These are phyloP conservation scores for Asobara japonica DNA, from an alignment of 1,140 invertebrate species.

Conservation along the genomic window DNA sequence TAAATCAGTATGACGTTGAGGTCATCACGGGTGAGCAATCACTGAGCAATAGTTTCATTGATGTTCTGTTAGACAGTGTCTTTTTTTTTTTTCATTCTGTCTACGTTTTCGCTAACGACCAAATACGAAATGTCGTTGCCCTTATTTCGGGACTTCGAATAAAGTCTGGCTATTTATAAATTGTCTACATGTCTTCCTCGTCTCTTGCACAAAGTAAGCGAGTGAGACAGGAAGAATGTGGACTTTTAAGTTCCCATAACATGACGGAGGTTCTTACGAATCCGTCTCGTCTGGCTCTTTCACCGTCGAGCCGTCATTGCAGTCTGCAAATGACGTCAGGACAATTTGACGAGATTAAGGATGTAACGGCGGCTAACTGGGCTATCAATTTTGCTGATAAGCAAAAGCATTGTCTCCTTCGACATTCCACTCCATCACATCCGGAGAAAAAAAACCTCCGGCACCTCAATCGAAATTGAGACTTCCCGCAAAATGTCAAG, in stretches of 20 bases:
- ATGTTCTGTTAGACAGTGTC: not conserved
- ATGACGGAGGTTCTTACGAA: constrained; percentile 1
- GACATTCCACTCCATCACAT: too few relatives aligned
- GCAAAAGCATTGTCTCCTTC: too few relatives aligned
- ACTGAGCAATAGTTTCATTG: not conserved
- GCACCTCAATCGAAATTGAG: too few relatives aligned
- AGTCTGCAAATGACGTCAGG: constrained; percentile 23
- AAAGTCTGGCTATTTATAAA: constrained; percentile 54
- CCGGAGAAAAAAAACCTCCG: too few relatives aligned
- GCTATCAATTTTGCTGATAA: too few relatives aligned
- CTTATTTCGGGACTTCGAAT: constrained; percentile 60
- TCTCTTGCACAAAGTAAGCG: constrained; percentile 10
- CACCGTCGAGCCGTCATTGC: constrained; percentile 50
- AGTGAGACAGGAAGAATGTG: constrained; percentile 30
- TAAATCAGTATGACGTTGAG: too few relatives aligned
- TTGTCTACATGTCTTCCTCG: constrained; percentile 21
- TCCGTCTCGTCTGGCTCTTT: not conserved
- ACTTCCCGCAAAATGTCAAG: too few relatives aligned
- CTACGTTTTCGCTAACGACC: constrained; percentile 25
- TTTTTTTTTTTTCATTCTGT: constrained; percentile 4
- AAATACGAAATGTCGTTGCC: constrained; percentile 57
- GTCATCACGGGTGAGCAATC: not conserved
- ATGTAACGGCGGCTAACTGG: too few relatives aligned
- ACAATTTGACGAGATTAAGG: not conserved
- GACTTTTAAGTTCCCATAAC: constrained; percentile 39